Percentiles rank a stretch among this genome's conserved stretches.
These are phyloP conservation scores for Octopus bimaculoides DNA, from an alignment of 1,140 invertebrate species.

Conservation along the genomic window DNA sequence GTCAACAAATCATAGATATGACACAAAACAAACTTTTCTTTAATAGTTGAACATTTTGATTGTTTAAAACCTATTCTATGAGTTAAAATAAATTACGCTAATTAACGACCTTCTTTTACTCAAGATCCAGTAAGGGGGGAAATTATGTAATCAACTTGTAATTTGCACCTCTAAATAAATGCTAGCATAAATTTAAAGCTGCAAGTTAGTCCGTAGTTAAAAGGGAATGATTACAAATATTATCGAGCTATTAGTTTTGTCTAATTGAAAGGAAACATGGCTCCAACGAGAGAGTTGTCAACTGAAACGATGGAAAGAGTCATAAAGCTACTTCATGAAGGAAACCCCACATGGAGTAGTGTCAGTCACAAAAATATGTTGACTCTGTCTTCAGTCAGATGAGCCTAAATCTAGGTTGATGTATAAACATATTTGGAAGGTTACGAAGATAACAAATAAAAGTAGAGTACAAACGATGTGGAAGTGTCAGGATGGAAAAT, in stretches of 20 bases:
- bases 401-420: not conserved
- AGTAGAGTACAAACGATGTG: not conserved
- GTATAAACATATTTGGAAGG: not conserved
- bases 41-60: not conserved
- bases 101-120: not conserved
- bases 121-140: not conserved
- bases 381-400: not conserved
- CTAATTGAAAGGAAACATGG: slow-evolving; percentile 7
- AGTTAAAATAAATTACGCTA: not conserved
- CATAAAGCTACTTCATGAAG: not conserved
- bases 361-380: not conserved
- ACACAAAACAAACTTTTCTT: not conserved
- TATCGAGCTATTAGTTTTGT: not conserved
- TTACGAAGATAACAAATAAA: not conserved
- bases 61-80: not conserved
- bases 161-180: not conserved
- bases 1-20: not conserved
- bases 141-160: slow-evolving; percentile 2
- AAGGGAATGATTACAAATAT: not conserved
- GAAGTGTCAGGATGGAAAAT: slow-evolving; percentile 1
- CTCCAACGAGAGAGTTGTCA: slow-evolving; percentile 6
- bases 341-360: not conserved
- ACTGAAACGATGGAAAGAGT: not conserved
- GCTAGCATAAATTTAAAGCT: not conserved
- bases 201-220: not conserved